Conservation (phyloP, 2,888 invertebrate genomes). For the Gastrophysa polygoni region DNA sequence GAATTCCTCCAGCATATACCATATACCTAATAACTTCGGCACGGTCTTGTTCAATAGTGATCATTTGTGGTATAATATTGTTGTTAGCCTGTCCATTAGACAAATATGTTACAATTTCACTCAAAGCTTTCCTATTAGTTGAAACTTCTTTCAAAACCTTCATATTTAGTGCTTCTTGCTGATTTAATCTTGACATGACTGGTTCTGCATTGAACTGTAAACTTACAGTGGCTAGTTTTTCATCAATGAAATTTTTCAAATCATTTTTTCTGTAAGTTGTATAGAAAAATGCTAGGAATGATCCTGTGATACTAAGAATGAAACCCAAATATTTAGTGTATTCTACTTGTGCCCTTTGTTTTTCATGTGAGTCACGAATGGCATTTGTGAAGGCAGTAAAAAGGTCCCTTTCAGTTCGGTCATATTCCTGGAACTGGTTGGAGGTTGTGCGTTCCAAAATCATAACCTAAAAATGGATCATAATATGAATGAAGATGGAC, state of each 20-base stretch:
- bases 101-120: slow-evolving; percentile 4
- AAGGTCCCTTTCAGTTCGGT: slow-evolving; percentile 75
- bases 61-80: background rate
- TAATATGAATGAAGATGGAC: background rate
- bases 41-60: too few relatives aligned
- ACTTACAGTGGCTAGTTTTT: slow-evolving; percentile 33
- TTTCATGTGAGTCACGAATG: slow-evolving; percentile 81
- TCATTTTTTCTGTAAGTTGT: slow-evolving; percentile 52
- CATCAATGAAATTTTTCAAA: slow-evolving; percentile 49
- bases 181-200: background rate
- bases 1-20: too few relatives aligned
- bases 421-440: slow-evolving; percentile 67
- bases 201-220: background rate
- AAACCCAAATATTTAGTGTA: slow-evolving; percentile 80
- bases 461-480: slow-evolving; percentile 57
- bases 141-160: slow-evolving; percentile 24
- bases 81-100: background rate
- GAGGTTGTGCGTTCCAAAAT: slow-evolving; percentile 68
- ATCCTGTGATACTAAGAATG: slow-evolving; percentile 53
- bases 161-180: slow-evolving; percentile 24
- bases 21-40: too few relatives aligned
- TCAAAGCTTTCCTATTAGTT: slow-evolving; percentile 22
- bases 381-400: slow-evolving; percentile 77
- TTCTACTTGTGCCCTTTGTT: slow-evolving; percentile 80
- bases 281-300: slow-evolving; percentile 53